phyloP scores from a whole-genome alignment of 2,113 vertebrate genomes.

The Nymphicus hollandicus region DNA sequence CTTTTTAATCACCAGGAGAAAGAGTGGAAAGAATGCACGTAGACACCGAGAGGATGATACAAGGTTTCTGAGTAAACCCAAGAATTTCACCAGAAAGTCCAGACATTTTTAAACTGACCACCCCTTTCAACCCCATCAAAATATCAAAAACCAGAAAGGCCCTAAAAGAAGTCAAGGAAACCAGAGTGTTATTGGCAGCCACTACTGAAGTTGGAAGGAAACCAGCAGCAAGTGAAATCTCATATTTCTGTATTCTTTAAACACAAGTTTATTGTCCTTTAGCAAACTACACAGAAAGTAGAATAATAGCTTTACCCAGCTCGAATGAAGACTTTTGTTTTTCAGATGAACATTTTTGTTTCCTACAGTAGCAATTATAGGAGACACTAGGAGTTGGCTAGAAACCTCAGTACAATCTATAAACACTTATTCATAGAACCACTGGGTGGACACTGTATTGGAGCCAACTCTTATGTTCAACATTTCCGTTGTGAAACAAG shows the following conservation, averaged over 20 bases:
- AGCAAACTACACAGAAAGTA: slow-evolving; percentile 60
- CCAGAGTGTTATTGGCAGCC: not conserved
- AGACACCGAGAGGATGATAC: not conserved
- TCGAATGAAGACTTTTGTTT: slow-evolving; percentile 65
- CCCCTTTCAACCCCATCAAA: not conserved
- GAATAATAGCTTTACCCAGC: slow-evolving; percentile 54
- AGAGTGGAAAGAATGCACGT: not conserved
- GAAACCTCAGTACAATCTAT: slow-evolving; percentile 73
- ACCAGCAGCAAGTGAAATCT: not conserved
- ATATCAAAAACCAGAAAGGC: not conserved
- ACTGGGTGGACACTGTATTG: slow-evolving; percentile 63
- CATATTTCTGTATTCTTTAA: not conserved
- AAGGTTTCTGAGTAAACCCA: not conserved
- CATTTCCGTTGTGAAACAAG: slow-evolving; percentile 67
- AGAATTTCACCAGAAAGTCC: not conserved
- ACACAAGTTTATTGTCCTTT: slow-evolving; percentile 48
- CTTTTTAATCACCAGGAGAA: not conserved
- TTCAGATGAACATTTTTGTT: slow-evolving; percentile 75
- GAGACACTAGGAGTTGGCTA: slow-evolving; percentile 79
- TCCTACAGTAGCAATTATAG: slow-evolving; percentile 83
- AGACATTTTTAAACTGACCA: not conserved
- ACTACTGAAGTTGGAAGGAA: not conserved
- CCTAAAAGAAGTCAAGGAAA: not conserved
- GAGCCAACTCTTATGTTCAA: slow-evolving; percentile 61
- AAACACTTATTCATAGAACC: slow-evolving; percentile 76